Evolutionary conservation across 2,113 vertebrate species (phyloP), one percentile per base, ranked within the genome.

Genomic region (Ceratotherium simum): DNA sequence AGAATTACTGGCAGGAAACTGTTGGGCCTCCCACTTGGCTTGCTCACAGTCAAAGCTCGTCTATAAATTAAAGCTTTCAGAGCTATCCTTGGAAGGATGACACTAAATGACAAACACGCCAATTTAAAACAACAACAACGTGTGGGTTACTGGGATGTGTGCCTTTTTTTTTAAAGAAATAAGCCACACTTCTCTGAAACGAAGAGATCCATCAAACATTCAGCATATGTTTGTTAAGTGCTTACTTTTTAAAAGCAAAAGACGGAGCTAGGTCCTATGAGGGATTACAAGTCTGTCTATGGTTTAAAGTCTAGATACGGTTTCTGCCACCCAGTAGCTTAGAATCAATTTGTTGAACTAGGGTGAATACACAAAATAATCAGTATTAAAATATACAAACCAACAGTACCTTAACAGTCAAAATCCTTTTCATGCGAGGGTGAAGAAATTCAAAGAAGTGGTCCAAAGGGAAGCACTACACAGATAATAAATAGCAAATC

Each of bases 301-400:
- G n/a, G 36, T 67, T 96, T 91, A 60, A 85, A 62, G 31, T 42
- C 20, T 78, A 56, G 21, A 75, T 60, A 51, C 1, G 10, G 48
- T 65, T 95, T 96, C 89, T 54, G 16, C 18, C 51, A 29, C 29
- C 23, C 83, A 75, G 56, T 54, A 78, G 65, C 31, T 94, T 79
- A 84, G 54, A 84, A 86, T 89, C 85, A 94, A 87, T 72, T 93
- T 82, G 69, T 4, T 91, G 73, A 91, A 82, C 46, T 36, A 75
- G 73, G 5, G 11, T 2, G 27, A 91, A 76, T 5, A 58, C 33
- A 48, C 5, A 88, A 88, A 92, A 82, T 39, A 84, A 92, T 42
- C 56, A 46, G 27, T 51, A 36, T 73, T 82, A 81, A 95, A 95
- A 96, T 51, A 87, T 14, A 69, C 31, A 96, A 89, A 89, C 33